Evolutionary conservation across 1,140 invertebrate species (phyloP).

Genomic region (Caenorhabditis tropicalis): DNA sequence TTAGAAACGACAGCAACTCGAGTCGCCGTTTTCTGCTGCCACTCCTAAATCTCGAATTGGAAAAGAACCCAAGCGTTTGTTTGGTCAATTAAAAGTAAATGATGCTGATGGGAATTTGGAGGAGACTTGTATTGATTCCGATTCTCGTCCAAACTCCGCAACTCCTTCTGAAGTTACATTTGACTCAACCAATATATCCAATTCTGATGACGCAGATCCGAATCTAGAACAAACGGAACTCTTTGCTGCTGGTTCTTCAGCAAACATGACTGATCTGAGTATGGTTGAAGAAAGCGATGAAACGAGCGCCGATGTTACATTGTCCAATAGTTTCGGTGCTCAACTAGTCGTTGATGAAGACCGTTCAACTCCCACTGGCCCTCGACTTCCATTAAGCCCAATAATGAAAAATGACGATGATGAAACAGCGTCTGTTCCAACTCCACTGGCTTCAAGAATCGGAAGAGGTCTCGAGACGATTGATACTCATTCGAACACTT

Average conservation of each 20-base stretch:
- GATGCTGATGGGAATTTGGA: background rate
- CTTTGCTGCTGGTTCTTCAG: background rate
- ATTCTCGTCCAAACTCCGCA: background rate
- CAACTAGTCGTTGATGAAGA: background rate
- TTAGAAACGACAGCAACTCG: slow-evolving; percentile 1
- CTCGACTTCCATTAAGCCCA: background rate
- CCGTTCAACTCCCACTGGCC: background rate
- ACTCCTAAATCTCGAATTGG: slow-evolving; percentile 13
- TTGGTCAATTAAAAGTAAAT: background rate
- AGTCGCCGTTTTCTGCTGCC: background rate
- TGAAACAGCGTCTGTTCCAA: background rate
- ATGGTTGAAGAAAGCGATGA: slow-evolving; percentile 15
- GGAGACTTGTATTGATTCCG: background rate
- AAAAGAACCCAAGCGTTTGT: background rate
- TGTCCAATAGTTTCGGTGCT: background rate
- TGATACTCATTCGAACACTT: background rate
- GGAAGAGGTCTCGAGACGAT: background rate
- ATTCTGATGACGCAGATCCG: background rate
- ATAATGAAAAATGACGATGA: background rate
- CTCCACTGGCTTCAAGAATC: background rate
- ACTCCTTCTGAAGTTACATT: background rate
- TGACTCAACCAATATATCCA: background rate
- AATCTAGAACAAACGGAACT: slow-evolving; percentile 2
- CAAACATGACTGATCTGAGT: background rate
- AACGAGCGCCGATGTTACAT: background rate